Conservation (phyloP, 2,888 invertebrate species). For the Cerastis rubricosa region DNA sequence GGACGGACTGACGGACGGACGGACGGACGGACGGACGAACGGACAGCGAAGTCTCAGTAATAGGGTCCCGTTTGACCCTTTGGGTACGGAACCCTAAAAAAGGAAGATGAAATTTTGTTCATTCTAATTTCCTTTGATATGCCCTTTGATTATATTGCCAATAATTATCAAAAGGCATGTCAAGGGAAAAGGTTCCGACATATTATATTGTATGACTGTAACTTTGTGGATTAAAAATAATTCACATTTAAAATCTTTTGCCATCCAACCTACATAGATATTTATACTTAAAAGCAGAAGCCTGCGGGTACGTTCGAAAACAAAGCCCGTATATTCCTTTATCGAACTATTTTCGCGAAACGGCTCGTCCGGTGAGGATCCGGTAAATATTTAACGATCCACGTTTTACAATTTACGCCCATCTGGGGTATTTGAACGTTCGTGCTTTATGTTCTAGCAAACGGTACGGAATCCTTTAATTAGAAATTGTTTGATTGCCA, state of each 20-base stretch:
- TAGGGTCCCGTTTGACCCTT: too few relatives aligned
- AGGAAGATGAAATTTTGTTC: too few relatives aligned
- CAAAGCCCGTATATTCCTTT: constrained; percentile 63
- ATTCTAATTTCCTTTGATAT: too few relatives aligned
- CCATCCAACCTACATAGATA: background rate
- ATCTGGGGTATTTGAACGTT: constrained; percentile 73
- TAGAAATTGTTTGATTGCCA: constrained; percentile 64
- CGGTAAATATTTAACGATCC: constrained; percentile 85
- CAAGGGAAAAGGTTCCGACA: background rate
- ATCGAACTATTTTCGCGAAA: constrained; percentile 64
- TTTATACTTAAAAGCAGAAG: constrained; percentile 19
- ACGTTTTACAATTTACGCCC: constrained; percentile 85
- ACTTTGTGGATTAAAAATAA: background rate
- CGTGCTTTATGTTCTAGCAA: constrained; percentile 76
- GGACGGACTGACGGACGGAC: too few relatives aligned
- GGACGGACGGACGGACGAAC: too few relatives aligned
- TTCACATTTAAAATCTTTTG: background rate
- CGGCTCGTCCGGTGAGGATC: constrained; percentile 77
- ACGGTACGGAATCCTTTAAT: constrained; percentile 78
- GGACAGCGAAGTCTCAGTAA: too few relatives aligned
- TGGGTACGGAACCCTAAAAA: too few relatives aligned
- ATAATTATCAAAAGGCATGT: background rate
- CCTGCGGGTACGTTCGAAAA: constrained; percentile 29
- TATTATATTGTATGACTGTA: too few relatives aligned
- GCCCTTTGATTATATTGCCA: background rate